Percentiles rank a stretch among this genome's conserved stretches.
Evolutionary conservation across 2,888 invertebrate genomes (phyloP).

Genomic region (Hypsopygia costalis): DNA sequence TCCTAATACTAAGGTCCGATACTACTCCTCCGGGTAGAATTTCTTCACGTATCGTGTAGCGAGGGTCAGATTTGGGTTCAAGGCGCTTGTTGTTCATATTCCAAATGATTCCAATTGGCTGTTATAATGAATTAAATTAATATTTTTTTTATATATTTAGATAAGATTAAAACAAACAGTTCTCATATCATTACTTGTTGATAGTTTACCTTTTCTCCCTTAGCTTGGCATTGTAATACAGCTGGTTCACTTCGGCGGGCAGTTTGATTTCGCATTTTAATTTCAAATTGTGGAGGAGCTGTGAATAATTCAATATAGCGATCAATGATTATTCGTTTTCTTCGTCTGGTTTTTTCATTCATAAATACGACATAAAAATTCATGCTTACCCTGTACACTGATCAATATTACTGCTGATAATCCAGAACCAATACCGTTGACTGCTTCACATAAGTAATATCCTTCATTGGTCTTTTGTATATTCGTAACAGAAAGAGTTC

Average conservation of each 20-base stretch:
- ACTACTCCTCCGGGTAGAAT: constrained; percentile 92
- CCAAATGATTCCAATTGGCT: constrained; percentile 96
- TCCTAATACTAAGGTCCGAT: constrained; percentile 93
- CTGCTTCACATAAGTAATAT: constrained; percentile 96
- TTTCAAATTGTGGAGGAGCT: constrained; percentile 97
- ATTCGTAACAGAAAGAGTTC: constrained; percentile 93
- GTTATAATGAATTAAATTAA: constrained; percentile 11
- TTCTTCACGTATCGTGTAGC: constrained; percentile 92
- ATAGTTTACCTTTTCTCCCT: constrained; percentile 87
- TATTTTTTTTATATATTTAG: too few species aligned
- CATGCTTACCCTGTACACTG: constrained; percentile 90
- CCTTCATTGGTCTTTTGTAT: constrained; percentile 97
- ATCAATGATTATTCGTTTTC: too few species aligned
- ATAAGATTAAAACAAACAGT: too few species aligned
- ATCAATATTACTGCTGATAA: constrained; percentile 96
- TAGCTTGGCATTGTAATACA: constrained; percentile 94
- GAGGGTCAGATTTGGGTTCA: constrained; percentile 93
- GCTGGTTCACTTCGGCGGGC: constrained; percentile 94
- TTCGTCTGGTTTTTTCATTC: too few species aligned
- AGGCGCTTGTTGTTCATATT: constrained; percentile 96
- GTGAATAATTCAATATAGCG: constrained; percentile 23
- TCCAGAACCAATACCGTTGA: constrained; percentile 97
- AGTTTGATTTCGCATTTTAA: constrained; percentile 94
- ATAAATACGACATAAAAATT: too few species aligned
- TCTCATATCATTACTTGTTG: too few species aligned